Conservation (phyloP, 2,888 invertebrate genomes). For the Isoperla grammatica region DNA sequence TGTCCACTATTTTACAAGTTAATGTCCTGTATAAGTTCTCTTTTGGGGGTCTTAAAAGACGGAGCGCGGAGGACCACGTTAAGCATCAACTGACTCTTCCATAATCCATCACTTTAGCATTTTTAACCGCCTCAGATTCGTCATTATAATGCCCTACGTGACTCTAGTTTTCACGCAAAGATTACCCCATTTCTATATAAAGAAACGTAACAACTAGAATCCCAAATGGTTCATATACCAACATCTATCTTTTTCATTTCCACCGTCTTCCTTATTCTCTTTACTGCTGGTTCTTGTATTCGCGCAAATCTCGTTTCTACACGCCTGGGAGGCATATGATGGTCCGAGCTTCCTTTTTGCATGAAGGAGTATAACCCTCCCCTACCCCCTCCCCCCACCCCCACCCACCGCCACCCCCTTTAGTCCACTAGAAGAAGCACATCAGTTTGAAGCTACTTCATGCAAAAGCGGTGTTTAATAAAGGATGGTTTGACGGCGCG, state of each 20-base stretch:
- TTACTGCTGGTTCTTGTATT: neutral
- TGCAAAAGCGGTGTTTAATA: conserved; percentile 7
- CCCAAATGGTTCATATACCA: conserved; percentile 7
- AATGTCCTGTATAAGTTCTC: too few relatives aligned
- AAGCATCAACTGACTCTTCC: too few relatives aligned
- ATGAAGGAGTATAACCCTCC: neutral
- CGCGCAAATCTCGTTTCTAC: too few relatives aligned
- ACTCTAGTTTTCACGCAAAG: neutral
- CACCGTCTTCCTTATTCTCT: conserved; percentile 8
- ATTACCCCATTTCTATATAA: conserved; percentile 9
- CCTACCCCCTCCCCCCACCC: neutral
- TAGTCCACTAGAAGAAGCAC: neutral
- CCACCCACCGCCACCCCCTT: neutral
- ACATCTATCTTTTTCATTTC: conserved; percentile 9
- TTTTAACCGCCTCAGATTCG: neutral
- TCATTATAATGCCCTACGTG: conserved; percentile 15
- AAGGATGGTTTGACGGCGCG: too few relatives aligned
- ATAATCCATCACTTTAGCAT: neutral
- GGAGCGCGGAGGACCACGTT: too few relatives aligned
- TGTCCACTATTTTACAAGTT: too few relatives aligned
- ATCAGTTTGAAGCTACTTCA: conserved; percentile 3
- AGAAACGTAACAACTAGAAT: neutral
- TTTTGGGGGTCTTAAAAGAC: too few relatives aligned
- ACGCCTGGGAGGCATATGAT: neutral
- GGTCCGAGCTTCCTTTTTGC: neutral